phyloP scores from a whole-genome alignment of 2,113 vertebrate genomes.

The Alligator mississippiensis region DNA sequence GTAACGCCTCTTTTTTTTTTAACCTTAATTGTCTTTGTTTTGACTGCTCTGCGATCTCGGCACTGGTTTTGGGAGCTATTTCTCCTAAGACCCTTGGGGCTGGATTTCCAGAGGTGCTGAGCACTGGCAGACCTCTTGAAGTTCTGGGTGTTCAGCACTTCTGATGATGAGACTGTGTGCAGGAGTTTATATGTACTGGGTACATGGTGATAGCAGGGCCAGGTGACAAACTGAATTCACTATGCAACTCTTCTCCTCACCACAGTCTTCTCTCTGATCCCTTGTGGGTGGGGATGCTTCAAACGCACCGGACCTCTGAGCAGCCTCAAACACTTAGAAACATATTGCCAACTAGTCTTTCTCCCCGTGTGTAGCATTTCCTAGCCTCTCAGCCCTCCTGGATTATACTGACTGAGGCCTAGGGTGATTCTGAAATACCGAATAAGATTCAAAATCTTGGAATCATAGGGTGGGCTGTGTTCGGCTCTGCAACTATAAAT shows the following conservation, averaged over 20 bases:
- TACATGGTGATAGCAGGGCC: background rate
- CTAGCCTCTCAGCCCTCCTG: background rate
- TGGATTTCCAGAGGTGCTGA: background rate
- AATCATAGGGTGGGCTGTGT: background rate
- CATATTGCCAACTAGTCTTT: background rate
- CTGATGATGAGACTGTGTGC: background rate
- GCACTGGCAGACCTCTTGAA: background rate
- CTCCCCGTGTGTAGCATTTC: background rate
- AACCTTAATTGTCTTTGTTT: background rate
- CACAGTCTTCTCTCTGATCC: background rate
- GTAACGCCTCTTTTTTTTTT: fast-evolving
- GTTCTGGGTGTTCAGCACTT: background rate
- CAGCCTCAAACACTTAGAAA: background rate
- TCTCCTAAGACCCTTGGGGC: background rate
- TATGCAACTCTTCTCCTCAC: background rate
- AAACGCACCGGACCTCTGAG: background rate
- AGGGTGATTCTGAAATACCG: no score
- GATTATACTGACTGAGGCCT: background rate
- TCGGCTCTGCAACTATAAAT: background rate
- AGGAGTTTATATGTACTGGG: background rate
- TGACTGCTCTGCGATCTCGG: background rate
- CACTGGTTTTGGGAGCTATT: background rate
- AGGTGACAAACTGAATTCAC: background rate
- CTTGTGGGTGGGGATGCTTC: background rate
- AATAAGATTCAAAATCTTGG: no score